Evolutionary conservation across 2,797 vertebrate genomes (phyloP).

Genomic region (Semotilus atromaculatus): DNA sequence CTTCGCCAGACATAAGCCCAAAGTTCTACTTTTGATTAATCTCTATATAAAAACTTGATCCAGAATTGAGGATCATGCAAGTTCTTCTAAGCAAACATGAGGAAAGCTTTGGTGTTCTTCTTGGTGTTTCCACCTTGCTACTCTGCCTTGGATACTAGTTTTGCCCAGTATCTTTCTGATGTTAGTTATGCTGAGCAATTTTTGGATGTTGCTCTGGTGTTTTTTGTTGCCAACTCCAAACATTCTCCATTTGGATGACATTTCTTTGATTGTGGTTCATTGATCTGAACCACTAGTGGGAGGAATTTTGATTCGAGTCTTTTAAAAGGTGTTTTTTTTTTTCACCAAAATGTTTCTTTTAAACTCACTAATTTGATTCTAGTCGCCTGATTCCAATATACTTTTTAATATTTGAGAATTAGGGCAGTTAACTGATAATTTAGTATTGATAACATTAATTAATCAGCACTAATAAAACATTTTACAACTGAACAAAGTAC

Average conservation of each 20-base stretch:
- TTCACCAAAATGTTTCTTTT: background rate
- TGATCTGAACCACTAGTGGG: background rate
- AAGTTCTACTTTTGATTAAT: background rate
- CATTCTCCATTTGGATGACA: background rate
- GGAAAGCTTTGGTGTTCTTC: background rate
- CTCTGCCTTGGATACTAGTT: background rate
- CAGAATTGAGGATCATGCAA: background rate
- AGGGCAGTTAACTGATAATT: background rate
- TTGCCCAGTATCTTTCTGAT: conserved; percentile 6
- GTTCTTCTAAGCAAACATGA: background rate
- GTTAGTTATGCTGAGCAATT: conserved; percentile 5
- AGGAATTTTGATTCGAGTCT: background rate
- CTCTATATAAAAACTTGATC: background rate
- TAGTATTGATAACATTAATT: background rate
- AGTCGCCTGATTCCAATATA: background rate
- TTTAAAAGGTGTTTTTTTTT: no score
- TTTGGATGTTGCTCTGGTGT: background rate
- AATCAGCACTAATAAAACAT: background rate
- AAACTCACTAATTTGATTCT: background rate
- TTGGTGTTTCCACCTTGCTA: background rate
- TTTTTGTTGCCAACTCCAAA: background rate
- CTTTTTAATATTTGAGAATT: background rate
- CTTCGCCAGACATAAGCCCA: background rate
- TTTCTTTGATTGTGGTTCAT: background rate
- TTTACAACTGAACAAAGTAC: background rate